Percentiles rank a stretch among this genome's conserved stretches.
Evolutionary conservation across 2,113 vertebrate species (phyloP).

Genomic region (western clawed frog (Xenopus tropicalis)): UCB_Xtro_10.0 CM004447.2:31240501-31241000

Average conservation of each 20-base stretch:
- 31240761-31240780: too few relatives aligned
- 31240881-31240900: too few relatives aligned
- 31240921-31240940: too few relatives aligned
- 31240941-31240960: too few relatives aligned
- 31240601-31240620: constrained; percentile 8
- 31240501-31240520: background rate
- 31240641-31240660: constrained; percentile 2
- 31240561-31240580: background rate
- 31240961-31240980: too few relatives aligned
- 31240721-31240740: background rate
- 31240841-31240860: background rate
- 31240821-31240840: too few relatives aligned
- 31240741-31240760: background rate
- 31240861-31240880: constrained; percentile 15
- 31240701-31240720: background rate
- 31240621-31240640: background rate
- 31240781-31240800: too few relatives aligned
- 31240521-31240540: constrained; percentile 3
- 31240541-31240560: background rate
- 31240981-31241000: too few relatives aligned
- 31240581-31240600: background rate
- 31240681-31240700: background rate
- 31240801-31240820: too few relatives aligned
- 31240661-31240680: constrained; percentile 7
- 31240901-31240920: too few relatives aligned